These are phyloP conservation scores for Ecliptopera silaceata DNA, from an alignment of 2,888 invertebrate genomes.

Conservation along the genomic window DNA sequence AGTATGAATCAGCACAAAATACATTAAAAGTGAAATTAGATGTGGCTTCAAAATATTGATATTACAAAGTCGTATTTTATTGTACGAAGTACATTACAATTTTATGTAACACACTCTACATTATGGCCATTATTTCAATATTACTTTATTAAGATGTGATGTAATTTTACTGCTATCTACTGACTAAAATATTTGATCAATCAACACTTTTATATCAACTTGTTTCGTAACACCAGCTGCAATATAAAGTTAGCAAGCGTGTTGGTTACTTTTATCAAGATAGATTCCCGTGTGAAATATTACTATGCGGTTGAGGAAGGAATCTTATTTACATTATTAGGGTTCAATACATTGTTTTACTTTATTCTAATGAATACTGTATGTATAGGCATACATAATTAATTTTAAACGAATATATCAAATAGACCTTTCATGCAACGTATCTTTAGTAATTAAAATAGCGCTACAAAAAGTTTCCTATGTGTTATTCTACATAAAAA, in stretches of 20 bases:
- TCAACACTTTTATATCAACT: constrained; percentile 17
- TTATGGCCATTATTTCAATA: constrained; percentile 54
- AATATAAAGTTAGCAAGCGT: background rate
- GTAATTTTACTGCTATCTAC: constrained; percentile 24
- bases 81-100: constrained; percentile 27
- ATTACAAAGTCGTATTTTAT: constrained; percentile 42
- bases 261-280: background rate
- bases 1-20: constrained; percentile 38
- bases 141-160: constrained; percentile 28
- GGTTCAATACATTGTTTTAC: constrained; percentile 12
- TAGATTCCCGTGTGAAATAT: constrained; percentile 9
- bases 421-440: no score
- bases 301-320: constrained; percentile 1
- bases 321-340: constrained; percentile 1
- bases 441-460: no score
- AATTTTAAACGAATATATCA: constrained; percentile 4
- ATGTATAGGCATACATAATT: background rate
- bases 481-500: no score
- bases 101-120: constrained; percentile 28
- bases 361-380: constrained; percentile 7
- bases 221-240: constrained; percentile 20
- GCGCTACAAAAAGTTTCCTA: no score
- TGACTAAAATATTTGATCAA: constrained; percentile 22
- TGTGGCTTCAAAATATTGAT: constrained; percentile 49
- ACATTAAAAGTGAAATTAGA: constrained; percentile 39